Evolutionary conservation across 2,113 vertebrate genomes (phyloP), one percentile per base, ranked within the genome.

Genomic region (Gracilinanus agilis): DNA sequence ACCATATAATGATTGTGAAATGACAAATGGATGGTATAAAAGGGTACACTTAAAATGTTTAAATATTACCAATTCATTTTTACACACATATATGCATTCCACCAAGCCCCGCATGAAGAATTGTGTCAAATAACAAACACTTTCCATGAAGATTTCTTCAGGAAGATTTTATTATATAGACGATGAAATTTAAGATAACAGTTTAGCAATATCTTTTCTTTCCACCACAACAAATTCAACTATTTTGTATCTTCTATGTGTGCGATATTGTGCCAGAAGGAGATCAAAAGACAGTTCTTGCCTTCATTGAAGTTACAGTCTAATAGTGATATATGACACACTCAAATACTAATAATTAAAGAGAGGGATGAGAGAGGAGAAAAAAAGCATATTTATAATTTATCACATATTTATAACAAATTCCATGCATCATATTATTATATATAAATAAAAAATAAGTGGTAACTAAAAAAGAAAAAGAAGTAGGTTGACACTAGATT

Each of bases 61-160:
- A 34, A 54, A 92, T 92, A 53, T 12, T 29, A 40, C 55, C 54
- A 54, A 90, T 90, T 55, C 27, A 44, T 40, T 90, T 92, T 94
- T 90, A 58, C 24, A 91, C 8, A n/a, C n/a, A n/a, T 3, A 75
- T 5, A 21, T 40, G 4, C 16, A 75, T 16, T 21, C 34, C 34
- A 83, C 34, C 61, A 83, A 83, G 6, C 67, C 67, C n/a, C 13
- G n/a, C 34, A 40, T 0, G 93, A 83, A 44, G 29, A 56, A 40
- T 92, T 44, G 13, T 29, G 75, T 9, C 44, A 55, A 91, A 90
- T 92, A 13, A 24, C 7, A 34, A 89, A 90, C 53, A 13, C 13
- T 75, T n/a, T n/a, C 29, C 29, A 19, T 83, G 19, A 83, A 83
- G n/a, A 83, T n/a, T 49, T 83, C n/a, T 67, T 40, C n/a, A 40